Base-by-base conservation (phyloP, 2,888 invertebrate genomes). In the Polymixis flavicincta region DNA sequence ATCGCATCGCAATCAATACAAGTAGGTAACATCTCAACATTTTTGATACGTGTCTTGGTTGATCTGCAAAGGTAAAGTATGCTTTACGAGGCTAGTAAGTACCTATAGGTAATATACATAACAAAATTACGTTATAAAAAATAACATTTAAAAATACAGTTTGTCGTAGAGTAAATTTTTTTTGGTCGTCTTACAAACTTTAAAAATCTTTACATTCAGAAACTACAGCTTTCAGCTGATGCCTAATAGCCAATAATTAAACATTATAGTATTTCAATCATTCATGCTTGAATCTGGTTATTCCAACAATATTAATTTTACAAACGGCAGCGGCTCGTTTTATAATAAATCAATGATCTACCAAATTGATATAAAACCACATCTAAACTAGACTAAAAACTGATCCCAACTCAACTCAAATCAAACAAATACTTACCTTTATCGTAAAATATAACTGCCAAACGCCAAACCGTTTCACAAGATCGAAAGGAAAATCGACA, bases 401-500 rank as follows among this genome's bases (percentile, higher is more conserved):
- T 17, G n/a, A 32, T 9, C 5, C 17, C 25, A 37, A 54, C 4
- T 3, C 17, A 55, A 55, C 6, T 32, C 9, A 11, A 48, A 28
- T 45, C 9, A 59, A 61, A 32, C 48, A 61, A 68, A 13, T n/a
- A 37, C 19, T 9, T 6, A 17, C 6, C 14, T 42, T 17, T 25
- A 19, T 68, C 17, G 19, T 48, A 17, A 48, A 54, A 63, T 37
- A 63, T 48, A 57, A n/a, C 42, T 42, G 57, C 17, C 28, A 63
- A 75, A 48, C 68, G 22, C 13, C 32, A 69, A 69, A 54, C 60
- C 2, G 19, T 22, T 1, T 32, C 25, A 52, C n/a, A 50, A 52
- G 3, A 28, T 57, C 25, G 19, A 57, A 37, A 37, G 19, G 14
- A 74, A 55, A 80, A 64, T 48, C 25, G 22, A 65, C 65, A 76